These are phyloP conservation scores for Sarcophaga subvicina DNA, from an alignment of 2,888 invertebrate genomes.

Conservation along the genomic window DNA sequence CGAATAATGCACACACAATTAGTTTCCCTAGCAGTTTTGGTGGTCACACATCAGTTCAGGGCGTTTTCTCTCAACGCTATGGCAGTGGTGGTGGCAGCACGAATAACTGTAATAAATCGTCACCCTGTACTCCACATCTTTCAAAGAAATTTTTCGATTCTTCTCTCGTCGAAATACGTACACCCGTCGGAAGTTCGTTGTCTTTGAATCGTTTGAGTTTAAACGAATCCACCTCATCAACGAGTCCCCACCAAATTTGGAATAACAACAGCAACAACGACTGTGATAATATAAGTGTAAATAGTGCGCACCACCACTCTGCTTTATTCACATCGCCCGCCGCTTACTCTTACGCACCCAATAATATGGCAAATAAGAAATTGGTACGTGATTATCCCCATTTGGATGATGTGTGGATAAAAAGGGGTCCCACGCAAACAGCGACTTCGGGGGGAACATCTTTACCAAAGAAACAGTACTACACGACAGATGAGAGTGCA, in stretches of 20 bases:
- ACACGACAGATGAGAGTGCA: constrained; percentile 74
- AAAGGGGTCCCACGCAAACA: constrained; percentile 67
- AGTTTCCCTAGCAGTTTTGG: constrained; percentile 86
- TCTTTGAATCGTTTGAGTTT: constrained; percentile 74
- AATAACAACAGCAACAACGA: constrained; percentile 70
- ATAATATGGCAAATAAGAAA: constrained; percentile 6
- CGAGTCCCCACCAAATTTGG: background rate
- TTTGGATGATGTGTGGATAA: constrained; percentile 80
- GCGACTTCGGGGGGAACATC: constrained; percentile 32
- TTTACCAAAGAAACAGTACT: constrained; percentile 71
- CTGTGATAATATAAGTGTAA: constrained; percentile 77
- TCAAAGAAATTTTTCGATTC: constrained; percentile 92
- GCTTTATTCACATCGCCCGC: constrained; percentile 1
- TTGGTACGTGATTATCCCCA: constrained; percentile 69
- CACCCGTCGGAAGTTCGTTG: constrained; percentile 81
- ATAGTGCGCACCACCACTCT: constrained; percentile 16
- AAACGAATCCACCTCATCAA: constrained; percentile 38
- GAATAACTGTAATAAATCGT: constrained; percentile 69
- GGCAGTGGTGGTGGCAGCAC: constrained; percentile 71
- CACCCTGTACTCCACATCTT: constrained; percentile 84
- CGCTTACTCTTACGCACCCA: background rate
- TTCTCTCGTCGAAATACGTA: constrained; percentile 90
- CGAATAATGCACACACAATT: constrained; percentile 85
- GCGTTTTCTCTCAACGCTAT: constrained; percentile 83
- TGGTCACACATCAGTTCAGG: constrained; percentile 84